Evolutionary conservation across 92 coral and sea anemone species (phyloP).

Genomic region (Phenganax marumi): DNA sequence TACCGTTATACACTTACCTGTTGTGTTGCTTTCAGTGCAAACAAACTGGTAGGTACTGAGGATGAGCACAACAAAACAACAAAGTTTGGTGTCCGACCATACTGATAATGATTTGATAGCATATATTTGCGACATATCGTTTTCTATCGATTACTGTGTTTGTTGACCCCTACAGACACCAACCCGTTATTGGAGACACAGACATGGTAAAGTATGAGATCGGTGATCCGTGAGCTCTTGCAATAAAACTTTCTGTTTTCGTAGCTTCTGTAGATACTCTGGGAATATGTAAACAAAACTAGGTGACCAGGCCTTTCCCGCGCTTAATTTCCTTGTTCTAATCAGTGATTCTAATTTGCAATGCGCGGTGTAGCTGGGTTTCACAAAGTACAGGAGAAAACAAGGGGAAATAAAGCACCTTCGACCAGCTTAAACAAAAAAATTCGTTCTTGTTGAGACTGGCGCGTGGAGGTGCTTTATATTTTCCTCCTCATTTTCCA

Average conservation of each 20-base stretch:
- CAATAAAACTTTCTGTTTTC: neutral
- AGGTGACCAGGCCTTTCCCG: slow-evolving; percentile 25
- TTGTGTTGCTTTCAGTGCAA: neutral
- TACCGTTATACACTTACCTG: slow-evolving; percentile 24
- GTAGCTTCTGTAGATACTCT: neutral
- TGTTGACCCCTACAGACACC: neutral
- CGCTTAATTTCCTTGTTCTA: neutral
- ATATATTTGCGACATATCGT: neutral
- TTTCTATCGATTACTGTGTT: neutral
- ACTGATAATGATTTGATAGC: slow-evolving; percentile 1
- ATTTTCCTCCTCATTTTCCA: no score
- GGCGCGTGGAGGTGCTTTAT: no score
- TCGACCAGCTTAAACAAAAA: no score
- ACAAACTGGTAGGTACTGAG: slow-evolving; percentile 4
- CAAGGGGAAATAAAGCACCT: no score
- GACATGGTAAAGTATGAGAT: neutral
- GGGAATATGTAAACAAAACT: slow-evolving; percentile 4
- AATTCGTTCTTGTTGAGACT: no score
- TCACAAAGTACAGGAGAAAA: no score
- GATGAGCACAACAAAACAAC: slow-evolving; percentile 11
- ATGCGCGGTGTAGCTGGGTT: no score
- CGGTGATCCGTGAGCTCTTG: slow-evolving; percentile 3
- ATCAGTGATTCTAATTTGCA: no score
- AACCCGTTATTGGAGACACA: neutral
- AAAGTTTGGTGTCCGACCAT: neutral